Evolutionary conservation across 2,113 vertebrate genomes (phyloP).

Genomic region (Aegypius monachus): DNA sequence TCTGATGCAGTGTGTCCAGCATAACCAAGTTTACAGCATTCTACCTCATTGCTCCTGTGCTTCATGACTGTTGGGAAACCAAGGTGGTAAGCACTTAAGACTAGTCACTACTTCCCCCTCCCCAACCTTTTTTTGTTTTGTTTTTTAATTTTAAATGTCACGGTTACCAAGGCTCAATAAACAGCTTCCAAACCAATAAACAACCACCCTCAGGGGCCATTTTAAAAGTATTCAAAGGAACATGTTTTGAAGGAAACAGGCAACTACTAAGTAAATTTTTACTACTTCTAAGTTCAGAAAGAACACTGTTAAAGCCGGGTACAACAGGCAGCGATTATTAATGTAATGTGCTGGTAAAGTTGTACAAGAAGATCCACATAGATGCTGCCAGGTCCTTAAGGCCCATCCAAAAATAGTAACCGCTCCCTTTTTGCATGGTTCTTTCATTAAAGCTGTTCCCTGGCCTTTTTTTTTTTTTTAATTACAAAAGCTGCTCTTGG

Average conservation of each 20-base stretch:
- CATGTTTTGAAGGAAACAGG: neutral
- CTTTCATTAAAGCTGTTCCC: neutral
- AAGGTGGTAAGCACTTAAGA: neutral
- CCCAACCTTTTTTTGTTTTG: neutral
- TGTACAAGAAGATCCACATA: neutral
- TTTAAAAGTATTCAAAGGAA: neutral
- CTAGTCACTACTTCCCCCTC: neutral
- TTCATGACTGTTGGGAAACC: neutral
- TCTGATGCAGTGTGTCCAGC: neutral
- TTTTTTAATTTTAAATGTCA: neutral
- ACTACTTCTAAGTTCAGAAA: neutral
- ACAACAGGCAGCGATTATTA: neutral
- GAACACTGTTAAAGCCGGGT: neutral
- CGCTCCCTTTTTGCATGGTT: neutral
- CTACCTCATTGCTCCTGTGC: neutral
- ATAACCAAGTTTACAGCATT: neutral
- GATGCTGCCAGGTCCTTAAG: neutral
- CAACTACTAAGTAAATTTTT: neutral
- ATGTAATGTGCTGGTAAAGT: neutral
- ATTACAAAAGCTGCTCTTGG: neutral
- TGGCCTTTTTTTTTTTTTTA: neutral
- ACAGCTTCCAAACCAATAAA: neutral
- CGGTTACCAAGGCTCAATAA: neutral
- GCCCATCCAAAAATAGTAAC: neutral
- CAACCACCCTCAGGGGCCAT: neutral